These are phyloP conservation scores for Mythimna loreyi DNA, from an alignment of 2,888 invertebrate species.

Conservation along the genomic window DNA sequence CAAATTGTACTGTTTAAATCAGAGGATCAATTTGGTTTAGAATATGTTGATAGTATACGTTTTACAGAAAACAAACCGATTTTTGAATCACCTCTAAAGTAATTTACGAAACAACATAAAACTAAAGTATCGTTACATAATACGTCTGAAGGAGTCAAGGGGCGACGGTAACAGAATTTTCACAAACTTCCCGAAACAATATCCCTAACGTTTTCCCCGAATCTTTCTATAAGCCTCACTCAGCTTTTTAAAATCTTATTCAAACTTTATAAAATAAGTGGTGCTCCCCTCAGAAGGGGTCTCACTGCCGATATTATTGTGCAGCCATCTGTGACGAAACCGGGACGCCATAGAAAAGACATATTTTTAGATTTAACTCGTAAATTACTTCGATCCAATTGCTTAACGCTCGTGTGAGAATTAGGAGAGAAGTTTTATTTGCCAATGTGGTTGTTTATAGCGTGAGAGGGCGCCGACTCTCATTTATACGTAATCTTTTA, in stretches of 20 bases:
- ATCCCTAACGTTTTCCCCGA: conserved; percentile 73
- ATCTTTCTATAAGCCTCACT: conserved; percentile 79
- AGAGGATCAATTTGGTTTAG: no score
- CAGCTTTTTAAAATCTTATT: conserved; percentile 90
- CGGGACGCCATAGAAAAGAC: conserved; percentile 86
- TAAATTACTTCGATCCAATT: conserved; percentile 89
- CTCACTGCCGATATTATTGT: conserved; percentile 85
- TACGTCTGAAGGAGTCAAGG: conserved; percentile 56
- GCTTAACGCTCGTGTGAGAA: conserved; percentile 89
- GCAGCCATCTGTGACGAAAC: conserved; percentile 89
- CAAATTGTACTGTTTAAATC: no score
- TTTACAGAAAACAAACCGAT: conserved; percentile 19
- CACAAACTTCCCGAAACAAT: conserved; percentile 73
- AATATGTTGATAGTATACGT: no score
- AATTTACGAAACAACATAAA: conserved; percentile 53
- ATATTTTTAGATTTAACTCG: conserved; percentile 90
- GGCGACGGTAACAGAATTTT: conserved; percentile 66
- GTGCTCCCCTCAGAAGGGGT: conserved; percentile 83
- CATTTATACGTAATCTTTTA: conserved; percentile 50
- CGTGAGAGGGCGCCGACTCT: conserved; percentile 57
- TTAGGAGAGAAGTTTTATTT: conserved; percentile 85
- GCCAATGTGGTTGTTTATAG: conserved; percentile 83
- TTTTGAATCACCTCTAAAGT: conserved; percentile 44
- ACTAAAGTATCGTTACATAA: conserved; percentile 59
- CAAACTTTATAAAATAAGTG: conserved; percentile 90